Percentiles rank a stretch among this genome's conserved stretches.
phyloP scores from a whole-genome alignment of 2,113 vertebrate genomes.

The Tamias sibiricus region DNA sequence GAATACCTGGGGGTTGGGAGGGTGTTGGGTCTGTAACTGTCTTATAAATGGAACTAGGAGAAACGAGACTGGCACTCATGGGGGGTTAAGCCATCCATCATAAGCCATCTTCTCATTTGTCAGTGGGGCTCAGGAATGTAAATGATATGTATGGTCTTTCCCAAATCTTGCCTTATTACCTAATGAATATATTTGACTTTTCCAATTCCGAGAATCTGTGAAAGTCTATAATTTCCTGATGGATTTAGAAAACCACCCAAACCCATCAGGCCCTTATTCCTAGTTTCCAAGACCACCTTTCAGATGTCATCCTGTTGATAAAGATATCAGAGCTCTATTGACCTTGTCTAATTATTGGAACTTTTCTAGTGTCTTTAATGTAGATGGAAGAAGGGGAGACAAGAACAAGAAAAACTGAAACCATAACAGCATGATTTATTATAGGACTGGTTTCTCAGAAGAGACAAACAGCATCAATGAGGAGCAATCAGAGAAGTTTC shows the following conservation, averaged over 20 bases:
- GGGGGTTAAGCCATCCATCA: background rate
- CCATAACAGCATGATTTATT: conserved; percentile 51
- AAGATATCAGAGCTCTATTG: background rate
- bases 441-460: conserved; percentile 30
- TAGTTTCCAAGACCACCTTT: conserved; percentile 10
- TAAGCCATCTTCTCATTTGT: background rate
- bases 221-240: background rate
- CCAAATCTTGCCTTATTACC: background rate
- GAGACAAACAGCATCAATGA: conserved; percentile 42
- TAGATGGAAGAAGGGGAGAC: background rate
- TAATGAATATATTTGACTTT: background rate
- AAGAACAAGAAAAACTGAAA: conserved; percentile 17
- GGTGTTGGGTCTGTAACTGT: background rate
- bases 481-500: conserved; percentile 13
- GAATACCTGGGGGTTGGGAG: background rate
- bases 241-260: background rate
- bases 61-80: background rate
- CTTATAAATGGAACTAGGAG: background rate
- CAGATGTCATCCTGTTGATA: background rate
- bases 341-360: conserved; percentile 23
- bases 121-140: background rate
- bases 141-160: background rate
- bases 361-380: conserved; percentile 43
- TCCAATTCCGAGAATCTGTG: background rate
- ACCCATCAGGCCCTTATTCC: background rate